Evolutionary conservation across 2,888 invertebrate species (phyloP).

Genomic region (Heteropelma amictum): DNA sequence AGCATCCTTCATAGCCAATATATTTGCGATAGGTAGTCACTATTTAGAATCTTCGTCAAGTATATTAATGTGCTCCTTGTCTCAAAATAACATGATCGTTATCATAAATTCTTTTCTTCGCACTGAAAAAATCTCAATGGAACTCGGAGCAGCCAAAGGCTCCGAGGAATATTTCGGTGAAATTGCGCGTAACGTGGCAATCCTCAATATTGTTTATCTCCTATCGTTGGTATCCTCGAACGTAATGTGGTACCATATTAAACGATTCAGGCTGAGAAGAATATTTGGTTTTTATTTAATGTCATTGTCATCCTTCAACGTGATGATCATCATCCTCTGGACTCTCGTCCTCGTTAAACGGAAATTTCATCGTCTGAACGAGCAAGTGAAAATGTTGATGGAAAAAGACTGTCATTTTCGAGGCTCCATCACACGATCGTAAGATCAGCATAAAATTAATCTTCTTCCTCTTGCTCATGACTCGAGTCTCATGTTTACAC

Average conservation of each 20-base stretch:
- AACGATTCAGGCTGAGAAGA: not conserved
- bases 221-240: not conserved
- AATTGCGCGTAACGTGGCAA: not conserved
- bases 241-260: not conserved
- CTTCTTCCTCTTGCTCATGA: too few relatives aligned
- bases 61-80: conserved; percentile 1
- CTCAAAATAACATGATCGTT: conserved; percentile 9
- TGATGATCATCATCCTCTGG: conserved; percentile 3
- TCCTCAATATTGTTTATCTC: not conserved
- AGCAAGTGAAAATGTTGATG: not conserved
- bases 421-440: not conserved
- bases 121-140: not conserved
- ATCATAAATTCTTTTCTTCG: conserved; percentile 3
- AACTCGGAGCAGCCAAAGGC: conserved; percentile 15
- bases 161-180: not conserved
- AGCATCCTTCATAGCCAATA: not conserved
- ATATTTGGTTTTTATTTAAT: not conserved
- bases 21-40: not conserved
- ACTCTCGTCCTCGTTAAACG: not conserved
- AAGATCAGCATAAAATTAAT: not conserved
- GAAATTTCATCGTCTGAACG: conserved; percentile 17
- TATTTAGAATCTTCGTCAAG: not conserved
- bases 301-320: not conserved
- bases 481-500: too few relatives aligned
- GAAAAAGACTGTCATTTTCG: not conserved